A percentile compares a stretch with the other conserved stretches of the same genome.
phyloP scores from a whole-genome alignment of 2,888 invertebrate species.

The Melanargia galathea region DNA sequence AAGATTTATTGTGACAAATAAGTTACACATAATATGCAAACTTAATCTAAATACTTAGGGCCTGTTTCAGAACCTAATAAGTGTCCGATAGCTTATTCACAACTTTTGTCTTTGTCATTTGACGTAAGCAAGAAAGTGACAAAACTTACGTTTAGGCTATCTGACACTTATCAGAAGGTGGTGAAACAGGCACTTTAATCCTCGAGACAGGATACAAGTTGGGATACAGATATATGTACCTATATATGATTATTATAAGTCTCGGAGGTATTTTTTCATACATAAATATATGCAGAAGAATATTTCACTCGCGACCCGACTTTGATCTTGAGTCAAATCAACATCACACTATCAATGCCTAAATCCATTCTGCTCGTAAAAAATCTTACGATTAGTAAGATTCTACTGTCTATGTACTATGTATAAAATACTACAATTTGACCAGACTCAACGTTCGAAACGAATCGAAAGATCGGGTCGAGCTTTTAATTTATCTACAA shows the following conservation, averaged over 20 bases:
- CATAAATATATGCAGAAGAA: background rate
- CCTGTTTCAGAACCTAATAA: too few species aligned
- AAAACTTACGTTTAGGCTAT: too few species aligned
- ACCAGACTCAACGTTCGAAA: too few species aligned
- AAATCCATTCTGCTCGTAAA: background rate
- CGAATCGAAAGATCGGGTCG: background rate
- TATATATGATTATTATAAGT: background rate
- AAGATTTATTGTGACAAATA: constrained; percentile 34
- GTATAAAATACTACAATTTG: too few species aligned
- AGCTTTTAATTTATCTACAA: background rate
- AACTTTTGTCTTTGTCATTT: too few species aligned
- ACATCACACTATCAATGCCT: background rate
- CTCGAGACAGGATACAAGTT: constrained; percentile 10
- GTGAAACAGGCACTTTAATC: too few species aligned
- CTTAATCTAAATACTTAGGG: constrained; percentile 5
- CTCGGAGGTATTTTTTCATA: background rate
- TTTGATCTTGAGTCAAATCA: background rate
- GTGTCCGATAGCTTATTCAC: too few species aligned
- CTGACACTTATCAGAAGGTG: too few species aligned
- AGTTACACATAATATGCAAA: constrained; percentile 15
- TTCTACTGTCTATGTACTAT: too few species aligned
- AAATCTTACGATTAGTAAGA: too few species aligned
- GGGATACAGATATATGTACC: too few species aligned
- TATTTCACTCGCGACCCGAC: background rate
- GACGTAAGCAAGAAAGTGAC: too few species aligned